Percentiles rank a stretch among this genome's conserved stretches.
Evolutionary conservation across 2,888 invertebrate species (phyloP).

Genomic region (Gortyna flavago): DNA sequence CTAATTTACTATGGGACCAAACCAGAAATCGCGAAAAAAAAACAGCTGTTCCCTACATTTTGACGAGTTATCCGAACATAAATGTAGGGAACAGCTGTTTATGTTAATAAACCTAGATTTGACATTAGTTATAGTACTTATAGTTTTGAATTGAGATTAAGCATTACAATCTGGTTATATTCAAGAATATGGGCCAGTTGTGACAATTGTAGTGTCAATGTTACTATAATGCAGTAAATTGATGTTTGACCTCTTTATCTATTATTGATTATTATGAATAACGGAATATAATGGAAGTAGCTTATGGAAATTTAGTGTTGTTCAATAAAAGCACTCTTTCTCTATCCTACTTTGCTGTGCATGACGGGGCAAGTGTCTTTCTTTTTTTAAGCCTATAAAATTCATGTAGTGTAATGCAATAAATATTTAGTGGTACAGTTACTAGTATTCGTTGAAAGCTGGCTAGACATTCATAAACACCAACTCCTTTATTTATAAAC

Average conservation of each 20-base stretch:
- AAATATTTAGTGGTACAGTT: not conserved
- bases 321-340: not conserved
- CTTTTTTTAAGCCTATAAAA: not conserved
- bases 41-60: no score
- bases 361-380: not conserved
- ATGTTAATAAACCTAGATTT: not conserved
- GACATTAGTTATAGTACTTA: not conserved
- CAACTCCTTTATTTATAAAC: no score
- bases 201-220: slow-evolving; percentile 32
- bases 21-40: no score
- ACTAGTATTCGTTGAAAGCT: not conserved
- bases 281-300: slow-evolving; percentile 7
- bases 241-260: slow-evolving; percentile 52
- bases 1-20: no score
- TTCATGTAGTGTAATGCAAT: not conserved
- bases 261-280: slow-evolving; percentile 10
- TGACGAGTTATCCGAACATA: no score
- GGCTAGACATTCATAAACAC: not conserved
- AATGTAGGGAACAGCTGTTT: not conserved
- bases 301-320: not conserved
- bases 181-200: not conserved
- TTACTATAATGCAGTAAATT: slow-evolving; percentile 13
- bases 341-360: not conserved
- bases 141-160: not conserved
- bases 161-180: not conserved